Evolutionary conservation across 2,113 vertebrate species (phyloP), one percentile per base, ranked within the genome.

Genomic region (Bambusicola thoracicus): DNA sequence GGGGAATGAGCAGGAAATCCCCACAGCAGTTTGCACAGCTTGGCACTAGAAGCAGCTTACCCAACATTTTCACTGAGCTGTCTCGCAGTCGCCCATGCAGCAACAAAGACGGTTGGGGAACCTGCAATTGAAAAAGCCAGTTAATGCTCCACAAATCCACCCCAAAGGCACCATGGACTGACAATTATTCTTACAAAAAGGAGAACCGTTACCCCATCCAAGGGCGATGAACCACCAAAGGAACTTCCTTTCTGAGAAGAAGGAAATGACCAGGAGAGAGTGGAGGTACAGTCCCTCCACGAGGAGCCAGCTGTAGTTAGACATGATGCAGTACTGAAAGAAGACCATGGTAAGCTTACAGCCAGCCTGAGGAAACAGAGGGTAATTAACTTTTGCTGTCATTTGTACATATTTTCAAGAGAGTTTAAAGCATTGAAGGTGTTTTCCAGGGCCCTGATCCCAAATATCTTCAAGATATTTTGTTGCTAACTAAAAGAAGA

Each of bases 271-370:
- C 68, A 99, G 98, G 67, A 99, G 97, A 1, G 98, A 98, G 96
- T 99, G 98, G 22, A 99, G 98, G 93, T 99, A 99, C 77, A 99
- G 98, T 21, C 98, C 99, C 95, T 99, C 99, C 61, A 98, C 98
- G 8, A 99, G 97, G 92, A 99, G 97, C 99, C 99, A 99, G 97
- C 98, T 98, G 93, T 99, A 99, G 97, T 99, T 99, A 34, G 98
- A 98, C 98, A 99, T 94, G 96, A 99, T 99, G 96, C 98, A 99
- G 94, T 99, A 99, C 96, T 99, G 99, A 92, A 99, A 99, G 92
- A 99, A 98, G 94, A 98, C 96, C 98, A 99, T 97, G 80, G 98
- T 98, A n/a, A 98, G 96, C 95, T 99, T 99, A 83, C 99, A 99
- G 13, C 97, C 98, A 87, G 94, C 98, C 99, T 99, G 97, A 53